These are phyloP conservation scores for Callopanchax toddi DNA, from an alignment of 2,113 vertebrate genomes.

Conservation along the genomic window DNA sequence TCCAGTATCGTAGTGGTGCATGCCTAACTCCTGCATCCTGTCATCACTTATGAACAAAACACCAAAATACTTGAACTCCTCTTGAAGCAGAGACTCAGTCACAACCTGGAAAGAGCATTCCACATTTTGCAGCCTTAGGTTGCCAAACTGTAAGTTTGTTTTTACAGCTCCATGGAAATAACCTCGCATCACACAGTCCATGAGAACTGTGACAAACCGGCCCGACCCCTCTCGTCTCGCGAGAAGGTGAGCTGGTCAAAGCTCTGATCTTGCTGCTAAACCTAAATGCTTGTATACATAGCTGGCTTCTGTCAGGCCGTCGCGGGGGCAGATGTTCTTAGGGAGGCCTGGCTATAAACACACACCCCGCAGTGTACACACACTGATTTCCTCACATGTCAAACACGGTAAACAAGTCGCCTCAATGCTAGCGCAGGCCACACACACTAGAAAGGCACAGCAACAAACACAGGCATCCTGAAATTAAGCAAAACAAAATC, in stretches of 20 bases:
- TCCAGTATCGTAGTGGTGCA: no score
- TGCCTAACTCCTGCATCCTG: no score
- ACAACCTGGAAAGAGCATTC: no score
- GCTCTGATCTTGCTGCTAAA: slow-evolving; percentile 10
- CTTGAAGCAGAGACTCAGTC: no score
- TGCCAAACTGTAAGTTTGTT: no score
- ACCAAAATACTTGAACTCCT: no score
- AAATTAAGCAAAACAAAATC: slow-evolving; percentile 72
- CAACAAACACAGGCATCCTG: slow-evolving; percentile 62
- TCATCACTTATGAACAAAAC: no score
- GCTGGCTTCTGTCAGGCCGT: slow-evolving; percentile 68
- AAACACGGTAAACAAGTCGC: slow-evolving; percentile 73
- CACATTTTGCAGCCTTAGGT: no score
- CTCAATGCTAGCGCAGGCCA: slow-evolving; percentile 47
- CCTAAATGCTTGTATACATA: slow-evolving; percentile 51
- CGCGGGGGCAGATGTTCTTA: slow-evolving; percentile 71
- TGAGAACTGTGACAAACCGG: neutral
- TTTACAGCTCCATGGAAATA: slow-evolving; percentile 8
- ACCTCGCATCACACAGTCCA: slow-evolving; percentile 1
- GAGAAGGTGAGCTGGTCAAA: slow-evolving; percentile 36
- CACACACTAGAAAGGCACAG: slow-evolving; percentile 52
- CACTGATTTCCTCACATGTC: slow-evolving; percentile 73
- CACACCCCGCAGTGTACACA: slow-evolving; percentile 69
- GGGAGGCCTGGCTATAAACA: slow-evolving; percentile 70
- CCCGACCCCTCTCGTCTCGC: neutral